phyloP scores from a whole-genome alignment of 1,140 invertebrate genomes.

The Cydia pomonella region DNA sequence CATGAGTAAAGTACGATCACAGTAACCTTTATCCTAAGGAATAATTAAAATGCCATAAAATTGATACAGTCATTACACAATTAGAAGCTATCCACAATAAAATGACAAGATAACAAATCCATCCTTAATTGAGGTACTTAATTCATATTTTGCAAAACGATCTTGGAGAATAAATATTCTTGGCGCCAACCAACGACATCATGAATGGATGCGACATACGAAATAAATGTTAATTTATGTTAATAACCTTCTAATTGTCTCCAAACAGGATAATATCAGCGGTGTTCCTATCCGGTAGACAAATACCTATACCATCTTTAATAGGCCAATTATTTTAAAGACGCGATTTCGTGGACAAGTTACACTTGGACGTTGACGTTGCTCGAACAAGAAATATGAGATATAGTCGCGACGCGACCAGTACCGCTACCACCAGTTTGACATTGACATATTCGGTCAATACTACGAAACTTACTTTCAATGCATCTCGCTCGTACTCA shows the following conservation, averaged over 20 bases:
- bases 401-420: neutral
- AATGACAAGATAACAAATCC: neutral
- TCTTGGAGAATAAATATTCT: neutral
- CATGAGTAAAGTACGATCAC: no score
- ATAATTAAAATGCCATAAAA: no score
- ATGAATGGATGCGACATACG: neutral
- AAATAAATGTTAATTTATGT: conserved; percentile 13
- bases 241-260: neutral
- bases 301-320: neutral
- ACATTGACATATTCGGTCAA: no score
- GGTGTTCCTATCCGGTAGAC: conserved; percentile 11
- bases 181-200: neutral
- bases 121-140: neutral
- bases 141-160: neutral
- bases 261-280: neutral
- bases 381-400: neutral
- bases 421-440: no score
- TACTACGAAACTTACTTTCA: no score
- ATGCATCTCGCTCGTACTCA: no score
- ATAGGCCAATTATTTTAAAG: neutral
- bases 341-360: neutral
- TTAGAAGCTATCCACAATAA: neutral
- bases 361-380: neutral
- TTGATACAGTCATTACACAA: no score
- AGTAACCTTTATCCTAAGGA: no score